phyloP scores from a whole-genome alignment of 1,140 invertebrate species.

The Pygmarrhopalites habei region DNA sequence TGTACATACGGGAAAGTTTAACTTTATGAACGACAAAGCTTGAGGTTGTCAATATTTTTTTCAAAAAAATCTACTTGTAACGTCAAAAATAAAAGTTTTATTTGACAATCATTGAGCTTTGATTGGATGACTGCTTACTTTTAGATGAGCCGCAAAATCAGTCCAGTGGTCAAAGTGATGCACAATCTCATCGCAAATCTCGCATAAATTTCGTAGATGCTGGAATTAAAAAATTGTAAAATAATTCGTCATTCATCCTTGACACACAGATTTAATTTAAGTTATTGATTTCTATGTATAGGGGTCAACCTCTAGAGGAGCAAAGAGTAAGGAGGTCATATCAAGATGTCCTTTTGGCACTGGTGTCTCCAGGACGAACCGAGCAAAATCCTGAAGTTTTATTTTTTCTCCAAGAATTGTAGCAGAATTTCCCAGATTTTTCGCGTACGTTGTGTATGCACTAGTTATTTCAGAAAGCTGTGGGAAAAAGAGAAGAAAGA shows the following conservation, averaged over 20 bases:
- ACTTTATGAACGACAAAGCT: no score
- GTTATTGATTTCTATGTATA: not conserved
- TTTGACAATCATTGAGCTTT: no score
- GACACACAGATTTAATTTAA: not conserved
- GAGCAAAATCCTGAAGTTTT: conserved; percentile 32
- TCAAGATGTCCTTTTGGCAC: conserved; percentile 39
- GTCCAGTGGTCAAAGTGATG: conserved; percentile 32
- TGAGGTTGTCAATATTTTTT: no score
- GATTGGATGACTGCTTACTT: no score
- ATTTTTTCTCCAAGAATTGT: conserved; percentile 36
- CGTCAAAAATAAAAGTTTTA: no score
- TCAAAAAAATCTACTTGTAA: no score
- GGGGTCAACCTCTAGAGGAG: conserved; percentile 29
- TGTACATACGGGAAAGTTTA: no score
- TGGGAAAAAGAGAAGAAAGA: no score
- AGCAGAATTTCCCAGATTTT: conserved; percentile 24
- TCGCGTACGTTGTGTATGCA: conserved; percentile 28
- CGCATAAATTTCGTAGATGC: conserved; percentile 37
- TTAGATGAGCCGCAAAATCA: conserved; percentile 17
- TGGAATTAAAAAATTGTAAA: conserved; percentile 16
- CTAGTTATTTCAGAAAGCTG: conserved; percentile 27
- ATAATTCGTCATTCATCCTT: not conserved
- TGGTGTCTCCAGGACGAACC: conserved; percentile 36
- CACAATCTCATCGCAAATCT: conserved; percentile 37
- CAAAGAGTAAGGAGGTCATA: conserved; percentile 36